Conservation (phyloP, 2,113 vertebrate genomes). For the Mormyrus iriodes region DNA sequence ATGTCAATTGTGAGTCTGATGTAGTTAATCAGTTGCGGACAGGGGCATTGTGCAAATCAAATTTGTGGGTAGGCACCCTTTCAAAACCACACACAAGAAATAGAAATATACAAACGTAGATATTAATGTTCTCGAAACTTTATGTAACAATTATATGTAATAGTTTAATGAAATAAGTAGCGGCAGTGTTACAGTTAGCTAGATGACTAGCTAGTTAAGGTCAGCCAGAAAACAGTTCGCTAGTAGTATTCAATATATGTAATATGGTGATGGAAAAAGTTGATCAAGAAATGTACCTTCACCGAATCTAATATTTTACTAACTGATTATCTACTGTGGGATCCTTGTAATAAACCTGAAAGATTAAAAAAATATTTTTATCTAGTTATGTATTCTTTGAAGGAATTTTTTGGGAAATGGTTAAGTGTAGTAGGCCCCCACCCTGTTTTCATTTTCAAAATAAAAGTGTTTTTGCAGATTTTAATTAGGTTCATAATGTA, state of each 20-base stretch:
- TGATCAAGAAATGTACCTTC: neutral
- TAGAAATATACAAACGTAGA: no score
- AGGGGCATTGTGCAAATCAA: no score
- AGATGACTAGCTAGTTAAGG: neutral
- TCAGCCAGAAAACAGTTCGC: neutral
- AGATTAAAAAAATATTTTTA: neutral
- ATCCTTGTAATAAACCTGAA: neutral
- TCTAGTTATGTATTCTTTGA: neutral
- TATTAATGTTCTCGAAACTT: no score
- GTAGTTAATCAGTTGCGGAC: neutral
- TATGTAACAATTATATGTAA: no score
- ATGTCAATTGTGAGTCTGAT: neutral
- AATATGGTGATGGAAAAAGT: neutral
- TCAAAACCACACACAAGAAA: no score
- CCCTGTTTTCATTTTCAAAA: neutral
- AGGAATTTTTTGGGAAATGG: no score
- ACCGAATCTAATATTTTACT: neutral
- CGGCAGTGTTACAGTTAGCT: neutral
- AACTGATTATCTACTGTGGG: neutral
- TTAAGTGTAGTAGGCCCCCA: neutral
- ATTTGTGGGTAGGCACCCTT: no score
- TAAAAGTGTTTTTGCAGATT: neutral
- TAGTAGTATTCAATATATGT: neutral
- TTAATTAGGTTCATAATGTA: no score
- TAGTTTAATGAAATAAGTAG: neutral